Evolutionary conservation across 1,140 invertebrate genomes (phyloP).

Genomic region (Papilio polytes): DNA sequence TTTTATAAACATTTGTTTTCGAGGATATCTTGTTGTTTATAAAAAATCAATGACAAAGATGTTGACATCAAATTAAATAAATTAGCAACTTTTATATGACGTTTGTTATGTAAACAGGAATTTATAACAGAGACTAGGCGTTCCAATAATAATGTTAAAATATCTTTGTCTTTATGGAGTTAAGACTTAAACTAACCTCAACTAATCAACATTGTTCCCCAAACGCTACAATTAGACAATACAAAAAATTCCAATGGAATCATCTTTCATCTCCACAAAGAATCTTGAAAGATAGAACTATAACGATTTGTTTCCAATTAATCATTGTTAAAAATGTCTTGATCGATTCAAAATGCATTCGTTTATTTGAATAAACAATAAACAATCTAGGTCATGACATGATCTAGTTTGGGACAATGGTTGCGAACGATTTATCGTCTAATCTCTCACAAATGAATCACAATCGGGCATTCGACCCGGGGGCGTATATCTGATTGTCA

Average conservation of each 20-base stretch:
- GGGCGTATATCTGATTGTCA: conserved; percentile 50
- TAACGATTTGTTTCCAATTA: neutral
- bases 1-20: neutral
- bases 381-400: neutral
- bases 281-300: neutral
- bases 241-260: neutral
- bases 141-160: neutral
- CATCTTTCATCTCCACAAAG: neutral
- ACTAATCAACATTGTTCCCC: neutral
- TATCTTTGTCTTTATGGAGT: neutral
- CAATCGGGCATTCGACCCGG: conserved; percentile 40
- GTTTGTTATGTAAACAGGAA: too few relatives aligned
- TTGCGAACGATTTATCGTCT: conserved; percentile 28
- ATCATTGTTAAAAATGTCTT: neutral
- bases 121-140: too few relatives aligned
- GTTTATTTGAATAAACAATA: neutral
- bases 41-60: too few relatives aligned
- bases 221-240: neutral
- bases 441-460: conserved; percentile 40
- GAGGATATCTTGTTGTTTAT: neutral
- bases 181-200: neutral
- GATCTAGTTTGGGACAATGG: neutral
- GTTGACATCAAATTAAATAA: too few relatives aligned
- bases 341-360: neutral
- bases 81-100: too few relatives aligned